Evolutionary conservation across 2,797 vertebrate genomes (phyloP).

Genomic region (Miichthys miiuy): DNA sequence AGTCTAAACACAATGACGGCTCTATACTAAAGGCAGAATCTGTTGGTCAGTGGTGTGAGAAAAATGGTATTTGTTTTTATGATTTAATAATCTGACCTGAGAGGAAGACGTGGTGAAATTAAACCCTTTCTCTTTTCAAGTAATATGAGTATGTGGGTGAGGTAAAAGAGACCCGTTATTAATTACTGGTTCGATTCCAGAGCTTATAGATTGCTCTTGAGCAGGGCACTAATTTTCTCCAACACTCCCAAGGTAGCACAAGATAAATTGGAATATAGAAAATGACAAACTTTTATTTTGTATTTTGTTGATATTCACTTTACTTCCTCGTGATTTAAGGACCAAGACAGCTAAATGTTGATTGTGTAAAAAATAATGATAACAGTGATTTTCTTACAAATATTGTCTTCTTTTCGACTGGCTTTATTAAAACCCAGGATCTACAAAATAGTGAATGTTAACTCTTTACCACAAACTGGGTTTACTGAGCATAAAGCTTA

Average conservation of each 20-base stretch:
- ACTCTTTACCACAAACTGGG: background rate
- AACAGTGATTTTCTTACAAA: background rate
- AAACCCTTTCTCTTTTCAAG: slow-evolving; percentile 6
- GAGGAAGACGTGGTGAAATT: background rate
- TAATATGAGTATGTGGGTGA: background rate
- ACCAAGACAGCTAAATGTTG: background rate
- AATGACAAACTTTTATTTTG: background rate
- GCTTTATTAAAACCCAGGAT: background rate
- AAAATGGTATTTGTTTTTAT: slow-evolving; percentile 5
- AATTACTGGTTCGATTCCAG: background rate
- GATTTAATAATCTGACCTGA: slow-evolving; percentile 3
- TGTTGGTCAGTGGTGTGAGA: background rate
- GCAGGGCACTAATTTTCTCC: background rate
- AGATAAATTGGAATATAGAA: background rate
- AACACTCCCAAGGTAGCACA: background rate
- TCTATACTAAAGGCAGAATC: background rate
- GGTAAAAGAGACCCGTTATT: background rate
- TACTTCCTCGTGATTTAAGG: background rate
- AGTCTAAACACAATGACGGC: background rate
- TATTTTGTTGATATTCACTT: background rate
- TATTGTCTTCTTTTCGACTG: background rate
- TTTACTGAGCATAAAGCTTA: background rate
- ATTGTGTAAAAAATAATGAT: background rate
- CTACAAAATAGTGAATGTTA: background rate
- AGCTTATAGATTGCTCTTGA: background rate